Base-by-base conservation (phyloP, 2,888 invertebrate genomes). In the Cerceris rybyensis region DNA sequence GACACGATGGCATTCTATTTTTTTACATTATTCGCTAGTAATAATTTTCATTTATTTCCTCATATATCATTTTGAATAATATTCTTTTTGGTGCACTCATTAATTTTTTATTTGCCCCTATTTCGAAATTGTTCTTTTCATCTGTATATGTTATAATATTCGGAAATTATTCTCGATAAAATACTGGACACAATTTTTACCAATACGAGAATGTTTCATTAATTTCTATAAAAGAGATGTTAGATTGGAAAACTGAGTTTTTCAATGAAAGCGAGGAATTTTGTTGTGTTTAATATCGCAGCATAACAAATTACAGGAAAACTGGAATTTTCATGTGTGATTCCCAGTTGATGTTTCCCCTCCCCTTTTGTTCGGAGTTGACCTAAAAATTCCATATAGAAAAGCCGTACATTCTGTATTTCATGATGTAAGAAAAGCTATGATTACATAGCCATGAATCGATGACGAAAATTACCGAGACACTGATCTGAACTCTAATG, bases 341-440 rank as follows among this genome's bases (percentile, higher is more conserved):
- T 2, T 49, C 11, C 7, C 7, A 13, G 11, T 6, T 28, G 28
- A 11, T 11, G 46, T 46, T 46, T 46, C 46, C 11, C 11, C 11
- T 11, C 8, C 46, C 11, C 11, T 46, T 46, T 46, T 54, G 7
- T 54, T 54, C n/a, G 7, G 1, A 7, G 8, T 16, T 54, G 54
- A n/a, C n/a, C 7, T n/a, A n/a, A 13, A 46, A 11, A 46, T 59
- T 28, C 28, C 28, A 2, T 41, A 59, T 16, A 2, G 50, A 49
- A 11, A 61, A 28, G 28, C 28, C 9, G n/a, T 17, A 11, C 16
- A 28, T 16, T 71, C 13, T 60, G 43, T 65, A n/a, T n/a, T 9
- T 1, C 16, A 67, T 85, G 85, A 83, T 75, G 85, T 78, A 85
- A 85, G 17, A 0, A 0, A 52, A 16, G 1, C 42, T 57, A 0